Evolutionary conservation across 2,113 vertebrate species (phyloP).

Genomic region (Saimiri boliviensis): DNA sequence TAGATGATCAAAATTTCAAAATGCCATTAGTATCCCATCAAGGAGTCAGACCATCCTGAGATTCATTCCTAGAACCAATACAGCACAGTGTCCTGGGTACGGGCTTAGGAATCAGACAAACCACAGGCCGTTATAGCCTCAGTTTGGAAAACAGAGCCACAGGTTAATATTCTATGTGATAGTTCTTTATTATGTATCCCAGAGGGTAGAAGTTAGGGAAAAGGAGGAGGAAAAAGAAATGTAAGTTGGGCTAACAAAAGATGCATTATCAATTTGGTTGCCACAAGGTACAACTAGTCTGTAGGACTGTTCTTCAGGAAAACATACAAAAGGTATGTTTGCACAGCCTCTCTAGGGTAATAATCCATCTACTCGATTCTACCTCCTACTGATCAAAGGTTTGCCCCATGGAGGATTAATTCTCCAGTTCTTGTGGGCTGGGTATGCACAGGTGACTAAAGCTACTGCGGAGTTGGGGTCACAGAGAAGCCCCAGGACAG

Average conservation of each 20-base stretch:
- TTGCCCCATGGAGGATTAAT: not conserved
- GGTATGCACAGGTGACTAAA: not conserved
- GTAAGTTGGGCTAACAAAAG: not conserved
- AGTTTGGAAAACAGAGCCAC: not conserved
- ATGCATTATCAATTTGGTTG: not conserved
- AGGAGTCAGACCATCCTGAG: not conserved
- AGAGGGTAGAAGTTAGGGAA: not conserved
- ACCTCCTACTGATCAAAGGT: not conserved
- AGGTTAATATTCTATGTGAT: not conserved
- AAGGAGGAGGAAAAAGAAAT: not conserved
- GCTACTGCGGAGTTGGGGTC: fast-evolving
- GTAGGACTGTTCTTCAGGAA: not conserved
- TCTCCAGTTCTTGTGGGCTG: not conserved
- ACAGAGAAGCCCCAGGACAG: not conserved
- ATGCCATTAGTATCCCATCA: not conserved
- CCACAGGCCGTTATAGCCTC: not conserved
- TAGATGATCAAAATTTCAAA: not conserved
- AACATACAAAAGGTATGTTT: not conserved
- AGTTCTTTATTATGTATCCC: not conserved
- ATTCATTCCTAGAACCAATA: not conserved
- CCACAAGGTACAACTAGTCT: not conserved
- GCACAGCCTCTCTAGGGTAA: not conserved
- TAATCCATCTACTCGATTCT: not conserved
- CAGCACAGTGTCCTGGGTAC: not conserved
- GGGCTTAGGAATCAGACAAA: not conserved